Base-by-base conservation (phyloP, 2,888 invertebrate genomes). In the Sturmia bella region DNA sequence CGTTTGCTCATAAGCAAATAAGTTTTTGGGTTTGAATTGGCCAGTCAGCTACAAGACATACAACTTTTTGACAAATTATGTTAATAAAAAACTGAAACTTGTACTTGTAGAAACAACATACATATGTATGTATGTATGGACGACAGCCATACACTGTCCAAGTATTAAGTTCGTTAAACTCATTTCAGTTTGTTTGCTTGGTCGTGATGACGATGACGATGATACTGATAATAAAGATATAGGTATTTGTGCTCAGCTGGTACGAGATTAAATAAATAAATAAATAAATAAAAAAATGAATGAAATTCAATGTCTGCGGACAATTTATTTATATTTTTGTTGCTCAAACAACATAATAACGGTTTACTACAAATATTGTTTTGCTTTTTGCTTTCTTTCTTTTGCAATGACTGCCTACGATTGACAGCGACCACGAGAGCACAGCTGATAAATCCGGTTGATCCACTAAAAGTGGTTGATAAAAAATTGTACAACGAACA, bases 361-460 rank as follows among this genome's bases (percentile, higher is more conserved):
- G 70, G 70, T 80, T 52, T 64, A 39, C 15, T 17, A 37, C 41
- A 56, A 50, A 17, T 12, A 17, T 45, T 41, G 50, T 64, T 63
- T 57, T 63, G 27, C 56, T 70, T 63, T 64, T 50, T 73, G 11
- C 56, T 17, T 21, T 54, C 57, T 15, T 70, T 52, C 32, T 1
- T 59, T 72, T 63, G 45, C 19, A 52, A n/a, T 24, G 37, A 41
- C 63, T 54, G 56, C 72, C 61, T 73, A 76, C 76, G 72, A 68
- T 68, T 81, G 66, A 70, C 80, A 59, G 45, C 27, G 21, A 39
- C 43, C 59, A 50, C 43, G 50, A 37, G 48, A n/a, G 37, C 37
- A 24, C 70, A 66, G 24, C 76, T 76, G 76, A 73, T 73, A 72
- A 81, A 81, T 76, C 76, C 76, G 80, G 80, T 81, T 76, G 72